Evolutionary conservation across 1,140 invertebrate genomes (phyloP).

Genomic region (Ceratosolen fusciceps): DNA sequence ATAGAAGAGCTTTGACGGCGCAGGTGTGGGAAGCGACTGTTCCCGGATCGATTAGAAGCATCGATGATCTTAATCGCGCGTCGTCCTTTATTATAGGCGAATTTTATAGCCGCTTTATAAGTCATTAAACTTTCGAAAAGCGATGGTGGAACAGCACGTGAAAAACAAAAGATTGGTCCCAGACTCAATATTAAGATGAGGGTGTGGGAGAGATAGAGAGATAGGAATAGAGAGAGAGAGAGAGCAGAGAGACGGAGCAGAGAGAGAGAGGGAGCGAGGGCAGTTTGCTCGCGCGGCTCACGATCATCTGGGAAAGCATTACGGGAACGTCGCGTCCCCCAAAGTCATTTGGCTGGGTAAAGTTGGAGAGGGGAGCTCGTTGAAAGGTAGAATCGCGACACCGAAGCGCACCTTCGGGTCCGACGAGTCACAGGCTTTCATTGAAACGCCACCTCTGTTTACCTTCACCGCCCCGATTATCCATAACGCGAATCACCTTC

Average conservation of each 20-base stretch:
- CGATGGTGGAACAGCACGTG: neutral
- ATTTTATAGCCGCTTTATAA: neutral
- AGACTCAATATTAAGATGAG: no score
- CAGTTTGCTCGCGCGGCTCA: constrained; percentile 10
- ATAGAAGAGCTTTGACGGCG: no score
- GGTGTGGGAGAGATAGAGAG: no score
- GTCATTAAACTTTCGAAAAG: constrained; percentile 34
- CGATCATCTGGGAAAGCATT: constrained; percentile 12
- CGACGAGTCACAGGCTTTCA: constrained; percentile 60
- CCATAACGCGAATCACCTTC: constrained; percentile 58
- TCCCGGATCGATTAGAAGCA: no score
- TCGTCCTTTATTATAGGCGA: no score
- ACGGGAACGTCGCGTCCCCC: neutral
- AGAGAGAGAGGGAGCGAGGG: constrained; percentile 10
- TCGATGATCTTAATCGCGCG: no score
- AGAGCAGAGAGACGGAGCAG: no score
- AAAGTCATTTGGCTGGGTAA: neutral
- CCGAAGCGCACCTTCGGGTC: constrained; percentile 64
- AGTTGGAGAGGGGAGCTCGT: neutral
- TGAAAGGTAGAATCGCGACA: neutral
- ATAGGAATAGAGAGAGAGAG: no score
- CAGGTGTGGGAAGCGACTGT: no score
- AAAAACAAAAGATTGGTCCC: constrained; percentile 5
- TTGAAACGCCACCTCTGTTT: constrained; percentile 62
- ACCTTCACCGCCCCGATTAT: constrained; percentile 55